Conservation (phyloP, 2,888 invertebrate genomes). For the Mellilla xanthometata region DNA sequence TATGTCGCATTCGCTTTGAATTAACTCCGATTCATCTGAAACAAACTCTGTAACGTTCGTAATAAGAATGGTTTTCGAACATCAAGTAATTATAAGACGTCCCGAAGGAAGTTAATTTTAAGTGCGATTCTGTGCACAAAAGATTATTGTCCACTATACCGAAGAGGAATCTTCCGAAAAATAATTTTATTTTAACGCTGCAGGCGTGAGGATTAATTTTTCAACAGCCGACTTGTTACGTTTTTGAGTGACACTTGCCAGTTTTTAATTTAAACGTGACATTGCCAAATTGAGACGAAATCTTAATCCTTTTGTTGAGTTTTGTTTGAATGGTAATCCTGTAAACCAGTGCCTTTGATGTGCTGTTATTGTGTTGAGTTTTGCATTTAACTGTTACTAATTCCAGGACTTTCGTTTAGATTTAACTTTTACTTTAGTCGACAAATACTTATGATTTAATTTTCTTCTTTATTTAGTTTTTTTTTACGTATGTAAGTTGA, state of each 20-base stretch:
- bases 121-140: slow-evolving; percentile 71
- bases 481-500: no score
- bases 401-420: slow-evolving; percentile 39
- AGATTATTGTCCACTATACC: slow-evolving; percentile 66
- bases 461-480: no score
- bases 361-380: slow-evolving; percentile 40
- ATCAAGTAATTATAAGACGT: slow-evolving; percentile 25
- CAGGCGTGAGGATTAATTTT: slow-evolving; percentile 58
- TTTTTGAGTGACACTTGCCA: slow-evolving; percentile 65
- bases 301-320: slow-evolving; percentile 55
- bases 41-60: slow-evolving; percentile 26
- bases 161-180: slow-evolving; percentile 52
- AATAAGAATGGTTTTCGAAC: slow-evolving; percentile 40
- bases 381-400: slow-evolving; percentile 52
- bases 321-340: slow-evolving; percentile 52
- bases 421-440: slow-evolving; percentile 35
- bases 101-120: slow-evolving; percentile 72
- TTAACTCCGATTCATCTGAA: slow-evolving; percentile 41
- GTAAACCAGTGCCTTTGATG: slow-evolving; percentile 52
- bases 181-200: slow-evolving; percentile 51
- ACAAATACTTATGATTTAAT: no score
- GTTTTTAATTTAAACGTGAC: slow-evolving; percentile 54
- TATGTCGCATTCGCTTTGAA: slow-evolving; percentile 75
- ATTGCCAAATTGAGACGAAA: slow-evolving; percentile 52
- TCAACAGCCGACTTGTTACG: slow-evolving; percentile 62